A percentile compares a stretch with the other conserved stretches of the same genome.
Conservation (phyloP, 2,888 invertebrate genomes). For the Suillia variegata region DNA sequence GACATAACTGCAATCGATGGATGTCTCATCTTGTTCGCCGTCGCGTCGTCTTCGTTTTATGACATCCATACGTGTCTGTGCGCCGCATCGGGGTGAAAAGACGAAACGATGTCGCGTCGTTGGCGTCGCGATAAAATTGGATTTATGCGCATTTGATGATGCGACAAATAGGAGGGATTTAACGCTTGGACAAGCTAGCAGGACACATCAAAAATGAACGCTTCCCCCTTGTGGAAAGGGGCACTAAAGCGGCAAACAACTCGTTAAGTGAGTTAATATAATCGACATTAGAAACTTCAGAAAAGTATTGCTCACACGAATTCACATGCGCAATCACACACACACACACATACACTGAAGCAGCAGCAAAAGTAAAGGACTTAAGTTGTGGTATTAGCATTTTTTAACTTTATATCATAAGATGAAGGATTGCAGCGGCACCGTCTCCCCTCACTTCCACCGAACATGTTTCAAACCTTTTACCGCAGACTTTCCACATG, state of each 20-base stretch:
- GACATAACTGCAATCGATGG: too few relatives aligned
- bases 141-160: slow-evolving; percentile 39
- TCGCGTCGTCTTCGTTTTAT: background rate
- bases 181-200: background rate
- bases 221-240: too few relatives aligned
- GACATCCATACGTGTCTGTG: background rate
- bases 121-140: slow-evolving; percentile 26
- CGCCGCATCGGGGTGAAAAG: background rate
- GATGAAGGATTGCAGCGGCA: background rate
- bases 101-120: slow-evolving; percentile 5
- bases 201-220: too few relatives aligned
- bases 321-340: background rate
- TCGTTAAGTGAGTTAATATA: background rate
- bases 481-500: background rate
- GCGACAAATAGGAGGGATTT: slow-evolving; percentile 39
- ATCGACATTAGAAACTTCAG: background rate
- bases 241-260: background rate
- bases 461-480: background rate
- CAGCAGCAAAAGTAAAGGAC: background rate
- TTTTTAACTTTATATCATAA: background rate
- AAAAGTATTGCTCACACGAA: too few relatives aligned
- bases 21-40: too few relatives aligned
- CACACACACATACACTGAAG: background rate
- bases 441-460: background rate
- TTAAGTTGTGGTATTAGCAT: background rate